Percentiles rank a stretch among this genome's conserved stretches.
Conservation (phyloP, 2,797 vertebrate genomes). For the Oophaga sylvatica region DNA sequence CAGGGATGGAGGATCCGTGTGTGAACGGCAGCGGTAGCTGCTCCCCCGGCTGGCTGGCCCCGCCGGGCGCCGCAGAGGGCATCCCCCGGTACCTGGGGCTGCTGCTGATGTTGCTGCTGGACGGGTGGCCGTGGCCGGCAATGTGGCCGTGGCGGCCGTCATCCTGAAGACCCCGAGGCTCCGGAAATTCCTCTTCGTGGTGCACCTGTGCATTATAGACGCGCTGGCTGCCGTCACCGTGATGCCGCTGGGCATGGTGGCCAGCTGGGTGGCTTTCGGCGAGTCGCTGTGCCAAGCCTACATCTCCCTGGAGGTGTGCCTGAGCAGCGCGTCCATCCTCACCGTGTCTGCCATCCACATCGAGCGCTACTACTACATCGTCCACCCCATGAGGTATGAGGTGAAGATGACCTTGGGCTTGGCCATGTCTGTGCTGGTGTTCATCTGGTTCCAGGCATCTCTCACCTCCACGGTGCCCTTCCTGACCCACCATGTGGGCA, state of each 20-base stretch:
- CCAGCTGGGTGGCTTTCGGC: constrained; percentile 28
- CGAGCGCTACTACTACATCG: constrained; percentile 63
- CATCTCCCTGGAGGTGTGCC: constrained; percentile 58
- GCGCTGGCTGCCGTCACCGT: constrained; percentile 54
- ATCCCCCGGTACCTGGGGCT: constrained; percentile 44
- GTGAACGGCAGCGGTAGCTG: constrained; percentile 25
- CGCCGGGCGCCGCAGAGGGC: neutral
- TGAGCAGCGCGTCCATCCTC: constrained; percentile 62
- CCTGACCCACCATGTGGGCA: constrained; percentile 20
- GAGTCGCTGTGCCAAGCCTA: constrained; percentile 55
- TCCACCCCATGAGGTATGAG: constrained; percentile 61
- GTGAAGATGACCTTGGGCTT: constrained; percentile 58
- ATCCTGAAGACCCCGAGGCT: constrained; percentile 54
- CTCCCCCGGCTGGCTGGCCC: constrained; percentile 5
- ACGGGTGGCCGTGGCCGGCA: constrained; percentile 53
- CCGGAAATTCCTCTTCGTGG: constrained; percentile 61
- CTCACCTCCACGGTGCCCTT: constrained; percentile 56
- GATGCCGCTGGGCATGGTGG: constrained; percentile 61
- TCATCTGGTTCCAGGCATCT: constrained; percentile 58
- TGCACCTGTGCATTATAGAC: constrained; percentile 62
- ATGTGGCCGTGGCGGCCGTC: constrained; percentile 54
- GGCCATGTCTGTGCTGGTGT: constrained; percentile 51
- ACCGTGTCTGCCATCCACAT: constrained; percentile 61
- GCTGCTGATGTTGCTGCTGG: constrained; percentile 56
- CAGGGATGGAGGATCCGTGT: constrained; percentile 42